Conservation (phyloP, 1,140 invertebrate genomes). For the Monochamus saltuarius region DNA sequence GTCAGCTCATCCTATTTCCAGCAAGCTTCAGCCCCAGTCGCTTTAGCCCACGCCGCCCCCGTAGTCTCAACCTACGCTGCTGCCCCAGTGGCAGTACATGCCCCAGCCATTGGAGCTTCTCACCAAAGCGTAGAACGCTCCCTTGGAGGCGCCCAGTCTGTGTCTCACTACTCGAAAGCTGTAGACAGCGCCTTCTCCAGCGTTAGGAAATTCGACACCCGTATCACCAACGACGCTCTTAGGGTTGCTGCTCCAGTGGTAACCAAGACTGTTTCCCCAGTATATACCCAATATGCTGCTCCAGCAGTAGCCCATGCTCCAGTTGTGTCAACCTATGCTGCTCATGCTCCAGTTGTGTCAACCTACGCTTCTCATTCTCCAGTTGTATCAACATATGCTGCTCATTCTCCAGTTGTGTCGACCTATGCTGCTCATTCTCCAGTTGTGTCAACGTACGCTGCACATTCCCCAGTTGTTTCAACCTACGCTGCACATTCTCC, state of each 20-base stretch:
- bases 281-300: conserved; percentile 15
- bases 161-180: conserved; percentile 62
- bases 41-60: conserved; percentile 19
- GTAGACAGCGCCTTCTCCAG: conserved; percentile 65
- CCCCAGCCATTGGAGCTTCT: conserved; percentile 56
- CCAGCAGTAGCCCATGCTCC: conserved; percentile 44
- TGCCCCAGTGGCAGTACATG: conserved; percentile 49
- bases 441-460: conserved; percentile 24
- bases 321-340: conserved; percentile 36
- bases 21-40: conserved; percentile 32
- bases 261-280: background rate
- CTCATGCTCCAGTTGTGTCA: conserved; percentile 20
- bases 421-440: conserved; percentile 19
- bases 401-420: conserved; percentile 33
- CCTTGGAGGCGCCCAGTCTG: conserved; percentile 58
- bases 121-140: conserved; percentile 60
- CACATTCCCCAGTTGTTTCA: conserved; percentile 25
- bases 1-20: conserved; percentile 30
- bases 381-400: conserved; percentile 20
- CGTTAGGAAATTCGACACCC: conserved; percentile 62
- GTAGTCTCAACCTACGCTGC: conserved; percentile 28
- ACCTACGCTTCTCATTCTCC: conserved; percentile 7
- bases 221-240: conserved; percentile 61
- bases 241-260: conserved; percentile 3
- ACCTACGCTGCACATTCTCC: conserved; percentile 31